Conservation (phyloP, 2,888 invertebrate species). For the Ochropacha duplaris region DNA sequence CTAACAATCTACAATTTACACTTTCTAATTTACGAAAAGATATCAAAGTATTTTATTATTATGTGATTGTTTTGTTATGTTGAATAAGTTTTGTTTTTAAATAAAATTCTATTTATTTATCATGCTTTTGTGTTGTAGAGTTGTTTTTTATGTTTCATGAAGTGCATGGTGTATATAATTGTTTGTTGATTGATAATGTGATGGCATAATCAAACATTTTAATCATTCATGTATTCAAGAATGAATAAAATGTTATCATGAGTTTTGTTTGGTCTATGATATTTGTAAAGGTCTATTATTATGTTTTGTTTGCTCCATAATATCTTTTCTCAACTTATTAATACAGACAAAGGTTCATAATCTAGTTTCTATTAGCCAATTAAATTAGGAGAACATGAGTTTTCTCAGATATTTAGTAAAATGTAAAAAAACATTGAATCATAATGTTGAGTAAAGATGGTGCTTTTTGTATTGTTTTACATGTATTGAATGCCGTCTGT, state of each 20-base stretch:
- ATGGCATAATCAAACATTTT: too few relatives aligned
- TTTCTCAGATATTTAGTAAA: too few relatives aligned
- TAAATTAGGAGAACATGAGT: not conserved
- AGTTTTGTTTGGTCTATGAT: too few relatives aligned
- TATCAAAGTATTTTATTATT: conserved; percentile 29
- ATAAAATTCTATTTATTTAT: conserved; percentile 6
- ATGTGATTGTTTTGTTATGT: conserved; percentile 12
- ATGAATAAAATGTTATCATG: too few relatives aligned
- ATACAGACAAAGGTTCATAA: not conserved
- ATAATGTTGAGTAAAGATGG: conserved; percentile 7
- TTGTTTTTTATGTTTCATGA: not conserved
- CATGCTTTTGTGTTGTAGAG: conserved; percentile 2
- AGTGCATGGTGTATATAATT: not conserved
- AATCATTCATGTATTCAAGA: too few relatives aligned
- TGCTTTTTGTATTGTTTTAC: conserved; percentile 45
- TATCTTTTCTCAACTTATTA: not conserved
- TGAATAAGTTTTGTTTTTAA: conserved; percentile 10
- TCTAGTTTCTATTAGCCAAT: not conserved
- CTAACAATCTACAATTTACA: conserved; percentile 38
- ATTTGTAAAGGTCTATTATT: not conserved
- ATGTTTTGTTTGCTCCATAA: not conserved
- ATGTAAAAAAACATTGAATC: not conserved
- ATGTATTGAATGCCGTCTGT: conserved; percentile 65
- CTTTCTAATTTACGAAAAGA: conserved; percentile 37
- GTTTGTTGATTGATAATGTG: not conserved